These are phyloP conservation scores for Germaria angustata DNA, from an alignment of 2,888 invertebrate species.

Conservation along the genomic window DNA sequence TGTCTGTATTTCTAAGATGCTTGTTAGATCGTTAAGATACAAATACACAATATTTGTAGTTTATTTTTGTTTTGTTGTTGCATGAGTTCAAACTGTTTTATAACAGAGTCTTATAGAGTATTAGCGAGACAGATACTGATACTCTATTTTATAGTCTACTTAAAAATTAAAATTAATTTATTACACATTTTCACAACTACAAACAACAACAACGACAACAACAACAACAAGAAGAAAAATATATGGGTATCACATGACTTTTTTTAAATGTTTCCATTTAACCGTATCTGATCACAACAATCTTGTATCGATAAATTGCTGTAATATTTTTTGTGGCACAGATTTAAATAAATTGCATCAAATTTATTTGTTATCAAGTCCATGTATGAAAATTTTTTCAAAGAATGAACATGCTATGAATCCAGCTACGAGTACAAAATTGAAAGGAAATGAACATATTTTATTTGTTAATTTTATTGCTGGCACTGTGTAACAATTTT, in stretches of 20 bases:
- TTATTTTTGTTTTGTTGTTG: too few species aligned
- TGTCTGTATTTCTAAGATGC: constrained; percentile 39
- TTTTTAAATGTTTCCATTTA: constrained; percentile 4
- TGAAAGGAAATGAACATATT: too few species aligned
- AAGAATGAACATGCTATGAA: too few species aligned
- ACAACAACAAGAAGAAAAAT: background rate
- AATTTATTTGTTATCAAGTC: constrained; percentile 40
- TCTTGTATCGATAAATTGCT: constrained; percentile 40
- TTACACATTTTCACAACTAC: constrained; percentile 28
- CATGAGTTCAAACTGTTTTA: background rate
- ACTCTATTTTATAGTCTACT: constrained; percentile 8
- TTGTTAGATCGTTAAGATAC: constrained; percentile 51
- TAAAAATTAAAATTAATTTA: constrained; percentile 57
- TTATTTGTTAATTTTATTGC: too few species aligned
- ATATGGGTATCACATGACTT: background rate
- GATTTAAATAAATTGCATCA: constrained; percentile 51
- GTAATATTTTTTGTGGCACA: constrained; percentile 27
- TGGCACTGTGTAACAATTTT: too few species aligned
- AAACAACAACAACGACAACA: background rate
- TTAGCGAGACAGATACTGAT: constrained; percentile 24
- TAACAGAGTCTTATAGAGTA: constrained; percentile 23
- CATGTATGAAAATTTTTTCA: constrained; percentile 5
- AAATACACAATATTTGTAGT: constrained; percentile 27
- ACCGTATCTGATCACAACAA: constrained; percentile 21
- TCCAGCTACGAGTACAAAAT: too few species aligned